These are phyloP conservation scores for Eptatretus burgeri DNA, from an alignment of 2,113 vertebrate genomes.

Conservation along the genomic window DNA sequence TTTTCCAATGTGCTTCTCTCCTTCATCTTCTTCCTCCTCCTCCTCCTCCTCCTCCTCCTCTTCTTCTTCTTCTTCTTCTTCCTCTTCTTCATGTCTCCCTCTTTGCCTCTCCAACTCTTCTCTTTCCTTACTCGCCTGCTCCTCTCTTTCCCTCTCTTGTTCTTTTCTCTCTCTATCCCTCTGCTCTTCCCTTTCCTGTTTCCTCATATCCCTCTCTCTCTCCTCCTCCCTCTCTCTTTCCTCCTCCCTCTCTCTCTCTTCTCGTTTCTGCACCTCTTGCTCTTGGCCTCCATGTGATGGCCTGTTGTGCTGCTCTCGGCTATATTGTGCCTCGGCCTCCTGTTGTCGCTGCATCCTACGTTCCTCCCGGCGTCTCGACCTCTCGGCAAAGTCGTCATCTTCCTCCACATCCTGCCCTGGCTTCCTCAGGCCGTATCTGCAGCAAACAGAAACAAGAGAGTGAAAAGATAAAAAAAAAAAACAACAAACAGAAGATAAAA, in stretches of 20 bases:
- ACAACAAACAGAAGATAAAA: too few species aligned
- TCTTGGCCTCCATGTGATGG: too few species aligned
- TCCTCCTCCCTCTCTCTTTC: too few species aligned
- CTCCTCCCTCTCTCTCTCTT: too few species aligned
- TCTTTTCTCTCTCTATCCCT: background rate
- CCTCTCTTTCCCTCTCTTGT: background rate
- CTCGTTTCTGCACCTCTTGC: too few species aligned
- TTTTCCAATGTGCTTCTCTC: background rate
- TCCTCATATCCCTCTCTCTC: too few species aligned
- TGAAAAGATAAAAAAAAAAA: too few species aligned
- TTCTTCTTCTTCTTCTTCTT: background rate
- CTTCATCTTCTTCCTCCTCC: background rate
- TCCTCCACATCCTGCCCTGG: background rate
- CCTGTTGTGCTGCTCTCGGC: too few species aligned
- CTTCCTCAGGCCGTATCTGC: too few species aligned
- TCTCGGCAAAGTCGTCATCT: background rate
- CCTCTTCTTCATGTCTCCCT: background rate
- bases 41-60: background rate
- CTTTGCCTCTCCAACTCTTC: background rate
- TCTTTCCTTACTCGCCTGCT: background rate
- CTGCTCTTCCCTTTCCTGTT: background rate
- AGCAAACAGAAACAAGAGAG: too few species aligned
- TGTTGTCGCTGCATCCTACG: constrained; percentile 1
- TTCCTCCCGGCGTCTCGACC: background rate
- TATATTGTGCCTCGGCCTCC: background rate